Percentiles rank a stretch among this genome's conserved stretches.
Evolutionary conservation across 2,888 invertebrate species (phyloP).

Genomic region (Halictus quadricinctus): DNA sequence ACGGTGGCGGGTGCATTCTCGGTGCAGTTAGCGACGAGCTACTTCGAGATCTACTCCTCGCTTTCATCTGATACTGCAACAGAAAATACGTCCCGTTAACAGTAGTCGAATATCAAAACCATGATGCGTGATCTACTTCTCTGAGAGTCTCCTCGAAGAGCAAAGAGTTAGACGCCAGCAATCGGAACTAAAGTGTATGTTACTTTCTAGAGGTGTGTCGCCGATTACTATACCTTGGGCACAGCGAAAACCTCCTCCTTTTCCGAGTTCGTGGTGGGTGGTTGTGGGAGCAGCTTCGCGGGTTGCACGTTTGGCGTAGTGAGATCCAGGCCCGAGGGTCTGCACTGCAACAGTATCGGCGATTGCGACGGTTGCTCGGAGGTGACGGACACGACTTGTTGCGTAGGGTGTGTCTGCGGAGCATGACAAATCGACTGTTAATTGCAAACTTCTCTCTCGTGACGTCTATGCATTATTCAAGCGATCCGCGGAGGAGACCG

Average conservation of each 20-base stretch:
- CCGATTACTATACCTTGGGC: slow-evolving; percentile 79
- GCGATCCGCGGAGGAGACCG: neutral
- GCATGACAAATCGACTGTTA: slow-evolving; percentile 18
- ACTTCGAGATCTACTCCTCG: slow-evolving; percentile 84
- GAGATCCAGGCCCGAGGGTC: slow-evolving; percentile 78
- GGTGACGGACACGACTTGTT: slow-evolving; percentile 75
- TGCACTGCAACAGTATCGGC: slow-evolving; percentile 77
- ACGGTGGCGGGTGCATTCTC: slow-evolving; percentile 85
- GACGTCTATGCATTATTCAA: slow-evolving; percentile 30
- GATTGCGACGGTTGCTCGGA: slow-evolving; percentile 74
- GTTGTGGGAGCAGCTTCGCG: slow-evolving; percentile 77
- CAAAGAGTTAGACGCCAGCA: no score
- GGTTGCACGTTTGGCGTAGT: slow-evolving; percentile 77
- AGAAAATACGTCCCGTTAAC: neutral
- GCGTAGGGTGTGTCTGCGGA: slow-evolving; percentile 72
- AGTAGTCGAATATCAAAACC: no score
- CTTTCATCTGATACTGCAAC: slow-evolving; percentile 80
- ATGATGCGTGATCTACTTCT: neutral
- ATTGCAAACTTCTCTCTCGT: neutral
- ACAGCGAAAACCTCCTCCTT: slow-evolving; percentile 83
- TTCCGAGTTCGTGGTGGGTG: slow-evolving; percentile 62
- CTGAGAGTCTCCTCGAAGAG: neutral
- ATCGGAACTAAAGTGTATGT: neutral
- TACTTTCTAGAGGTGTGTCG: neutral
- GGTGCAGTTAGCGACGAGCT: slow-evolving; percentile 83